Percentiles rank a stretch among this genome's conserved stretches.
Conservation (phyloP, 1,140 invertebrate species). For the Pentalonia nigronervosa region DNA sequence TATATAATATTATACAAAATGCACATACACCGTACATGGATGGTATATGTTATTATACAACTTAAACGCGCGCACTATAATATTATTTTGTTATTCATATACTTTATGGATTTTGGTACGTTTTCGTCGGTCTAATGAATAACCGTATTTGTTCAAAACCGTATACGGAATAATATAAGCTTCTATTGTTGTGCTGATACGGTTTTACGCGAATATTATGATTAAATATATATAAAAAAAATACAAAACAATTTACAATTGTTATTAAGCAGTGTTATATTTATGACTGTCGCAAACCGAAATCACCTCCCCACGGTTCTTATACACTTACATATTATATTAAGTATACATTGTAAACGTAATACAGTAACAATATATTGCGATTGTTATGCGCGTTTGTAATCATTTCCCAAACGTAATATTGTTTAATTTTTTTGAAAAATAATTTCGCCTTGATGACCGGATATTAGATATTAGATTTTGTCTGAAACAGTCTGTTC, state of each 20-base stretch:
- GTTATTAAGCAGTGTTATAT: neutral
- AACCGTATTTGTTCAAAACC: neutral
- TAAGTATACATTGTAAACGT: no score
- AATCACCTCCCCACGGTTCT: no score
- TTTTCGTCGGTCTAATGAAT: neutral
- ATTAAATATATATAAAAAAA: neutral
- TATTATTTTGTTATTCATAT: constrained; percentile 10
- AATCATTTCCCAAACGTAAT: neutral
- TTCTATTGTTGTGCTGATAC: constrained; percentile 11
- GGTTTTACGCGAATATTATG: neutral
- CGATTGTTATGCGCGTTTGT: neutral
- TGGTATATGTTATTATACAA: neutral
- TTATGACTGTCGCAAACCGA: neutral
- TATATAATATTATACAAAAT: no score
- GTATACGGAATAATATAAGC: neutral
- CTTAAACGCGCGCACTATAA: neutral
- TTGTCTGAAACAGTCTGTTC: neutral
- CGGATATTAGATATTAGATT: neutral
- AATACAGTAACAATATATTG: no score
- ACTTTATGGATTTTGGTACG: neutral
- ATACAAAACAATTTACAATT: neutral
- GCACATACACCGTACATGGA: neutral
- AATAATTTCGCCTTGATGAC: neutral
- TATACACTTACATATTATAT: no score
- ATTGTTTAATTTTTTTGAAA: neutral